phyloP scores from a whole-genome alignment of 2,888 invertebrate species.

The Apodemia duryi region DNA sequence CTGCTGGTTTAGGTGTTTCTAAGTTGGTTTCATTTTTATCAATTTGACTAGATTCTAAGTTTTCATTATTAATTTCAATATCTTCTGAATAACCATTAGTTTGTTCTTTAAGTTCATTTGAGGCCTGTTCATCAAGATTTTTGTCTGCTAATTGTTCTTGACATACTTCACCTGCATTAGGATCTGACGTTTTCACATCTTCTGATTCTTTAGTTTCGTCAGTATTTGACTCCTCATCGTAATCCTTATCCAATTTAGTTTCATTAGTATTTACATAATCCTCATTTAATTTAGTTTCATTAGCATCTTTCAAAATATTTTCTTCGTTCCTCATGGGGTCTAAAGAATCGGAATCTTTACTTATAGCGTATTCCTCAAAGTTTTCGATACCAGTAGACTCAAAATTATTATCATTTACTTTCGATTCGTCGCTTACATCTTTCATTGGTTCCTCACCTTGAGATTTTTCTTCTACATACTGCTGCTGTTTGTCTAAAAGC shows the following conservation, averaged over 20 bases:
- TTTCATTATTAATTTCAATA: conserved; percentile 12
- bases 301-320: not conserved
- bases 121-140: not conserved
- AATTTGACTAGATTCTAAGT: not conserved
- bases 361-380: not conserved
- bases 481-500: conserved; percentile 10
- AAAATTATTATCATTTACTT: not conserved
- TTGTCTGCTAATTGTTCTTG: not conserved
- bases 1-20: not conserved
- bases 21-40: not conserved
- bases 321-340: not conserved
- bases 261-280: too few relatives aligned
- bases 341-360: not conserved
- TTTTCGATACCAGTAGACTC: too few relatives aligned
- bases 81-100: conserved; percentile 7
- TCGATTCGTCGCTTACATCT: not conserved
- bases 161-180: not conserved
- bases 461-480: not conserved
- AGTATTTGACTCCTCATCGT: too few relatives aligned
- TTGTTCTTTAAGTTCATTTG: not conserved
- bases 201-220: not conserved
- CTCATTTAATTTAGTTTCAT: not conserved
- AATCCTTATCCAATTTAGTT: too few relatives aligned
- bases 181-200: not conserved
- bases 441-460: not conserved